A percentile compares a stretch with the other conserved stretches of the same genome.
Conservation (phyloP, 2,888 invertebrate species). For the Diaprepes abbreviatus region DNA sequence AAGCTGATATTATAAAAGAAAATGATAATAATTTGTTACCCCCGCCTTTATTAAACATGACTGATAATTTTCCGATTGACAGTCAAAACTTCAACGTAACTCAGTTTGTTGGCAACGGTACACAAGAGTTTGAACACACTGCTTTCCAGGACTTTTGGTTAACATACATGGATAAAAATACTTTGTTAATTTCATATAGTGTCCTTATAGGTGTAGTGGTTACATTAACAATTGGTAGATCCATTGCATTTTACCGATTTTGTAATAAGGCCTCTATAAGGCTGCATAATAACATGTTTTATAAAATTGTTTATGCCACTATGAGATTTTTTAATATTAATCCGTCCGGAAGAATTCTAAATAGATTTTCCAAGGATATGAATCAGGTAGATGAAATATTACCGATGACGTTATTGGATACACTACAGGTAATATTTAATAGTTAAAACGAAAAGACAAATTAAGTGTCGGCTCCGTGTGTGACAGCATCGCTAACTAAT, state of each 20-base stretch:
- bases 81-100: not conserved
- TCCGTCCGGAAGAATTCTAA: slow-evolving; percentile 74
- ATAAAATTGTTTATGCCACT: slow-evolving; percentile 73
- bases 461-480: too few species aligned
- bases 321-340: slow-evolving; percentile 80
- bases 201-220: slow-evolving; percentile 59
- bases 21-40: not conserved
- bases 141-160: slow-evolving; percentile 29
- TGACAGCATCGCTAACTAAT: too few species aligned
- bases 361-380: slow-evolving; percentile 80
- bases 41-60: not conserved
- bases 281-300: slow-evolving; percentile 71
- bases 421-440: slow-evolving; percentile 63
- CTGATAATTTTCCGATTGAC: not conserved
- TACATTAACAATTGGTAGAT: slow-evolving; percentile 66
- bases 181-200: slow-evolving; percentile 64
- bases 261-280: slow-evolving; percentile 71
- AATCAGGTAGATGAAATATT: slow-evolving; percentile 71
- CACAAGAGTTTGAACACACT: not conserved
- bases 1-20: not conserved
- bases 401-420: slow-evolving; percentile 70
- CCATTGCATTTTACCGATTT: slow-evolving; percentile 68
- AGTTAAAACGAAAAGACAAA: too few species aligned
- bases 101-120: not conserved
- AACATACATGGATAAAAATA: slow-evolving; percentile 34